Evolutionary conservation across 1,140 invertebrate genomes (phyloP), one percentile per base, ranked within the genome.

Genomic region (Trinorchestia longiramus): DNA sequence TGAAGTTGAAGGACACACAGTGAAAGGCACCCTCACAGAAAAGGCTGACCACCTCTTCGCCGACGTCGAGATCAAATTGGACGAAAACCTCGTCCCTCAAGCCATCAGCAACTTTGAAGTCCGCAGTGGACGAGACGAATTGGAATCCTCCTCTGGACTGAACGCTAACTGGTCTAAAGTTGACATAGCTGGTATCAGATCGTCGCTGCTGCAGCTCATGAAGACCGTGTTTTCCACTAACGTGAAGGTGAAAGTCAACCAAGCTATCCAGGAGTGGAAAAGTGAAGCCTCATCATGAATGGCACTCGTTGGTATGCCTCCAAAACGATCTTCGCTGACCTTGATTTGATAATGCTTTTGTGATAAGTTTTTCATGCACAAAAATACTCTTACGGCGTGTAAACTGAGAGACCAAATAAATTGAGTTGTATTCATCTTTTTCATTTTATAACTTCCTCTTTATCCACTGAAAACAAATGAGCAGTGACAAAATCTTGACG

Each of bases 401-500:
- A 94, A 43, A 94, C 92, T 94, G 92, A 94, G 92, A 94, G 92
- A 94, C 92, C 92, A 94, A 94, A 94, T 94, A 94, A 94, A 94
- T 94, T 94, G 43, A 15, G 41, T 42, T 43, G 28, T 36, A 90
- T 90, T 43, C 15, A 23, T 77, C 3, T 36, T 77, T 77, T 77
- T 77, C 28, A 77, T 36, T 77, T 77, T 3, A 36, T 36, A 36
- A 77, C 15, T 15, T 19, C 62, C 62, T 36, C 62, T 77, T 77
- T 36, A 77, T 77, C 28, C 28, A 23, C 62, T 77, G 62, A 77
- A 77, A 77, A 11, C 36, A 28, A 77, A 77, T 77, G 36, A 77
- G 28, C 62, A 77, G 28, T 36, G 19, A 53, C 47, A 53, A 53
- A 53, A 53, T 53, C 6, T 53, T 53, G 6, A 53, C 47, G 19